A percentile compares a stretch with the other conserved stretches of the same genome.
Conservation (phyloP, 2,797 vertebrate species). For the Pitangus sulphuratus region DNA sequence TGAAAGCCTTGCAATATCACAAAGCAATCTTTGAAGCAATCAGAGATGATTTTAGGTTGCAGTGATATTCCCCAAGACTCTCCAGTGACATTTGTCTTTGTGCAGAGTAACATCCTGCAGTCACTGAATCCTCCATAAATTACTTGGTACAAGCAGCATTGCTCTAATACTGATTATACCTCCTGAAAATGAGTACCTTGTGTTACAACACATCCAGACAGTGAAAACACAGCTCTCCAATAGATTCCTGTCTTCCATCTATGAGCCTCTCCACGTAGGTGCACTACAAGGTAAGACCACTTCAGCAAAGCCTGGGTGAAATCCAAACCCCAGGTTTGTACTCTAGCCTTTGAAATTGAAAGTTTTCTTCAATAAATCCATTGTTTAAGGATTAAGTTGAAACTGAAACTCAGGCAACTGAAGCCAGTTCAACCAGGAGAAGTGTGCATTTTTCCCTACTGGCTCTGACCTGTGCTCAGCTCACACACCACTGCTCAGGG, state of each 20-base stretch:
- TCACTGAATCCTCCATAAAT: background rate
- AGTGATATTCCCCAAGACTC: background rate
- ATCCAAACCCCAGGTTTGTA: background rate
- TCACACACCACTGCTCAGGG: background rate
- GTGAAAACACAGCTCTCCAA: background rate
- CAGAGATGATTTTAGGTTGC: background rate
- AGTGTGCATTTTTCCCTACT: background rate
- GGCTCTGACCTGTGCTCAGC: background rate
- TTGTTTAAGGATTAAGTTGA: background rate
- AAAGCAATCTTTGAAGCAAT: background rate
- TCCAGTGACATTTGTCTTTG: background rate
- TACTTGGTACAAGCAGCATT: background rate
- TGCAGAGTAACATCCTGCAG: background rate
- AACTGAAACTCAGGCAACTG: background rate
- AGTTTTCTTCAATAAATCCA: background rate
- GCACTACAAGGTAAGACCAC: background rate
- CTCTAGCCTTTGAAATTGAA: background rate
- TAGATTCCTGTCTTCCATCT: background rate
- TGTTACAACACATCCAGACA: background rate
- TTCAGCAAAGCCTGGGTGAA: background rate
- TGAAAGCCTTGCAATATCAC: background rate
- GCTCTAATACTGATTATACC: background rate
- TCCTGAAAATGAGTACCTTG: background rate
- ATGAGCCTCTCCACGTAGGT: background rate
- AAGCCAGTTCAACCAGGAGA: background rate